A percentile compares a stretch with the other conserved stretches of the same genome.
Evolutionary conservation across 2,113 vertebrate genomes (phyloP).

Genomic region (Scomber scombrus): DNA sequence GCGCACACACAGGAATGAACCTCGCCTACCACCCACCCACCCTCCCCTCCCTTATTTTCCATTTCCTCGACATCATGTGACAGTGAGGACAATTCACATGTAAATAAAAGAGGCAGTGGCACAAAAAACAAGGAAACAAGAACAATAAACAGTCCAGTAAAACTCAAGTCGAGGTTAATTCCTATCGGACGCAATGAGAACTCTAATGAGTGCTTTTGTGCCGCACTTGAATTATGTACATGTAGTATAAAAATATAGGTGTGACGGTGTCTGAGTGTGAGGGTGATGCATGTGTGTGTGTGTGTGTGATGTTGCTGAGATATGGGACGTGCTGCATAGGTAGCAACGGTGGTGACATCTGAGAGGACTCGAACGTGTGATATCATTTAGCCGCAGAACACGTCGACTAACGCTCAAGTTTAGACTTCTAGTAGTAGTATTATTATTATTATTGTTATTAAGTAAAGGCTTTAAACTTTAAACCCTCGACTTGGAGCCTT

Average conservation of each 20-base stretch:
- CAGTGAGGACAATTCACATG: conserved; percentile 10
- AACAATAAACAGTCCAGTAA: conserved; percentile 23
- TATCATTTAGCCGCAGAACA: conserved; percentile 23
- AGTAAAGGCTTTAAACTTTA: conserved; percentile 36
- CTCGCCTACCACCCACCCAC: conserved; percentile 3
- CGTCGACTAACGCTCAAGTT: conserved; percentile 33
- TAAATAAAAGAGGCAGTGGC: conserved; percentile 13
- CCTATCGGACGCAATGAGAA: not conserved
- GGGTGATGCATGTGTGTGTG: conserved; percentile 38
- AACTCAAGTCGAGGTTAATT: conserved; percentile 49
- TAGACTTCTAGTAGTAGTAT: not conserved
- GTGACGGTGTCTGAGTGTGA: conserved; percentile 35
- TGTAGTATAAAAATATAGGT: conserved; percentile 59
- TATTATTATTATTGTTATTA: not conserved
- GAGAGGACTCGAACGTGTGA: conserved; percentile 58
- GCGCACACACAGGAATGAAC: conserved; percentile 70
- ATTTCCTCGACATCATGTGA: not conserved
- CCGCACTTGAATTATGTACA: conserved; percentile 31
- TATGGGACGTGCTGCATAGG: conserved; percentile 76
- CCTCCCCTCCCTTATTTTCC: too few species aligned
- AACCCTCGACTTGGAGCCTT: conserved; percentile 5
- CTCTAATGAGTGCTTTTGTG: conserved; percentile 35
- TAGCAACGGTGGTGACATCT: conserved; percentile 68
- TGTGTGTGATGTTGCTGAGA: conserved; percentile 38
- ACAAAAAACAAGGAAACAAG: not conserved